phyloP scores from a whole-genome alignment of 2,888 invertebrate genomes.

The Acanthopleura granulata region DNA sequence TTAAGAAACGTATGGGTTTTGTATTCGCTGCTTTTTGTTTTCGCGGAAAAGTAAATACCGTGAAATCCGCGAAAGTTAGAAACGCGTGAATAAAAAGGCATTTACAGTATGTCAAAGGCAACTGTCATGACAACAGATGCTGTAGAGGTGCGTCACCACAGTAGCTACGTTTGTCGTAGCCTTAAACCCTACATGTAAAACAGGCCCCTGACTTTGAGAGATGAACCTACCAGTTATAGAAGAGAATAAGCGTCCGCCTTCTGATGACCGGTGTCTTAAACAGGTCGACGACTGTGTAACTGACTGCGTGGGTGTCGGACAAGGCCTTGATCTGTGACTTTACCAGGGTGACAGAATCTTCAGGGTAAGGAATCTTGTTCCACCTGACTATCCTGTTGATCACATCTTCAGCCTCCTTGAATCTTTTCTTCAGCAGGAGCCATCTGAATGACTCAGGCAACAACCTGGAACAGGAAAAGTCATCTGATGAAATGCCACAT shows the following conservation, averaged over 20 bases:
- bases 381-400: background rate
- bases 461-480: background rate
- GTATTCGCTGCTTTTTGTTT: too few species aligned
- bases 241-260: conserved; percentile 56
- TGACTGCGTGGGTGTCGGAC: background rate
- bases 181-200: too few species aligned
- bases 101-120: too few species aligned
- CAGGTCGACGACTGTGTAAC: conserved; percentile 49
- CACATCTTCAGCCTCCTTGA: background rate
- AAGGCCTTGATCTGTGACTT: background rate
- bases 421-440: background rate
- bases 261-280: conserved; percentile 56
- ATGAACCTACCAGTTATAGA: conserved; percentile 59
- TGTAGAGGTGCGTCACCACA: too few species aligned
- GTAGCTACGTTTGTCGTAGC: too few species aligned
- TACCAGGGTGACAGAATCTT: background rate
- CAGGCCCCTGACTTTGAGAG: background rate
- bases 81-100: too few species aligned
- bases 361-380: background rate
- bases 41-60: too few species aligned
- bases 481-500: background rate
- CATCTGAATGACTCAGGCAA: background rate
- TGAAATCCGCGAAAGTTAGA: too few species aligned
- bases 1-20: too few species aligned
- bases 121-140: too few species aligned